These are phyloP conservation scores for Morone chrysops DNA, from an alignment of 2,113 vertebrate species.

Conservation along the genomic window DNA sequence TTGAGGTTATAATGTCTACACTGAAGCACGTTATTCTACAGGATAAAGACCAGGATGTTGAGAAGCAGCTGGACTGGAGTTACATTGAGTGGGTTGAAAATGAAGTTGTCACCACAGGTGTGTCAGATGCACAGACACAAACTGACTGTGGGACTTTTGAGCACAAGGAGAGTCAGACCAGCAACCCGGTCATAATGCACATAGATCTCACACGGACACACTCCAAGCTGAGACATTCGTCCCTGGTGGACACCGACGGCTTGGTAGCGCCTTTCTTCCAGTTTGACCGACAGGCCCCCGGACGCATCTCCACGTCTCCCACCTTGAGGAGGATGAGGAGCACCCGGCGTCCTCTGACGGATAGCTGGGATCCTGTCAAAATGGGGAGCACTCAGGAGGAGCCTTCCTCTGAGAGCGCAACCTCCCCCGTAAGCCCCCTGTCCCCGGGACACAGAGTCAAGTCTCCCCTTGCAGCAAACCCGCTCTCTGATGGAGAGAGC, in stretches of 20 bases:
- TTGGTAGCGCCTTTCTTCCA: conserved; percentile 77
- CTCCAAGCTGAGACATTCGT: conserved; percentile 74
- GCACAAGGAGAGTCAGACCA: conserved; percentile 83
- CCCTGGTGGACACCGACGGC: conserved; percentile 58
- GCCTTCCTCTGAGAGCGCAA: conserved; percentile 8
- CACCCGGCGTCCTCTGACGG: conserved; percentile 65
- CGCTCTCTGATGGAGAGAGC: conserved; percentile 61
- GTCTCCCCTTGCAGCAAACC: conserved; percentile 77
- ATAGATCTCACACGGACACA: conserved; percentile 78
- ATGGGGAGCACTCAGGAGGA: conserved; percentile 74
- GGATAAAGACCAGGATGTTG: conserved; percentile 74
- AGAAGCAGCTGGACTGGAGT: conserved; percentile 80
- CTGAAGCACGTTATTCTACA: conserved; percentile 75
- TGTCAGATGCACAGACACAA: conserved; percentile 77
- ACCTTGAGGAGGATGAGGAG: conserved; percentile 88
- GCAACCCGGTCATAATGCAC: conserved; percentile 79
- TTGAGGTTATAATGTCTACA: conserved; percentile 80
- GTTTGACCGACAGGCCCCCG: conserved; percentile 88
- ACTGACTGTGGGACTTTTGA: conserved; percentile 58
- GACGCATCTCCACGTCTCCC: conserved; percentile 90
- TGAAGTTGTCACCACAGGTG: conserved; percentile 59
- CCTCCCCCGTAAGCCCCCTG: conserved; percentile 40
- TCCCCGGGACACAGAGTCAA: conserved; percentile 60
- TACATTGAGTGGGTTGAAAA: conserved; percentile 80
- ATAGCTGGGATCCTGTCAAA: conserved; percentile 51